Evolutionary conservation across 2,888 invertebrate genomes (phyloP).

Genomic region (Clunio marinus): DNA sequence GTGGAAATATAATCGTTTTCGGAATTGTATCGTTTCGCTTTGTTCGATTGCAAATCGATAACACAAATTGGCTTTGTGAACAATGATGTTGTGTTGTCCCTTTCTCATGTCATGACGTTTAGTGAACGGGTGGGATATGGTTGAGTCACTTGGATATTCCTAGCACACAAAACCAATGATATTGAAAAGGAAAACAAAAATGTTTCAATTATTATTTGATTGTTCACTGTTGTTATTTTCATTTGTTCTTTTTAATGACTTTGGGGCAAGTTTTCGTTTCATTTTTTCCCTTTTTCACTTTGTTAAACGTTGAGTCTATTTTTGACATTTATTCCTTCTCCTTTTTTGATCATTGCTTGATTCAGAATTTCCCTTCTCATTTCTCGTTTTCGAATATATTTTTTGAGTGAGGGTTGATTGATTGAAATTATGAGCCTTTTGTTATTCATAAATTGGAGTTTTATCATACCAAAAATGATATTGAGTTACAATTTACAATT

Average conservation of each 20-base stretch:
- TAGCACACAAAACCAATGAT: neutral
- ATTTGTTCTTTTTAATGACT: constrained; percentile 20
- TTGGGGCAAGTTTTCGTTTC: neutral
- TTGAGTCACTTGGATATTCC: neutral
- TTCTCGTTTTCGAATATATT: neutral
- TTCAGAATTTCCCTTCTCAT: neutral
- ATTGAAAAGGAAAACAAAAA: neutral
- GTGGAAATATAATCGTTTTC: neutral
- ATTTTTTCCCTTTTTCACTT: neutral
- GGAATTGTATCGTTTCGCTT: too few relatives aligned
- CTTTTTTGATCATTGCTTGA: neutral
- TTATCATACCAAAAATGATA: too few relatives aligned
- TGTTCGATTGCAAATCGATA: constrained; percentile 29
- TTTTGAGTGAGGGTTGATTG: constrained; percentile 18
- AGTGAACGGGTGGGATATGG: neutral
- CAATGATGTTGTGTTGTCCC: constrained; percentile 33
- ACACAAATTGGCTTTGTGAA: constrained; percentile 37
- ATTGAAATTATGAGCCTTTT: constrained; percentile 18
- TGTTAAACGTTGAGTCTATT: constrained; percentile 1
- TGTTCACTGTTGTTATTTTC: constrained; percentile 25
- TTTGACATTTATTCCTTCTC: neutral
- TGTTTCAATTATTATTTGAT: constrained; percentile 36
- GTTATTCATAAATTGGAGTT: neutral
- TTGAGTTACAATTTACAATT: too few relatives aligned
- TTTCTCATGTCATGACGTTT: neutral